phyloP scores from a whole-genome alignment of 2,113 vertebrate species.

The Chlamydotis undulata region DNA sequence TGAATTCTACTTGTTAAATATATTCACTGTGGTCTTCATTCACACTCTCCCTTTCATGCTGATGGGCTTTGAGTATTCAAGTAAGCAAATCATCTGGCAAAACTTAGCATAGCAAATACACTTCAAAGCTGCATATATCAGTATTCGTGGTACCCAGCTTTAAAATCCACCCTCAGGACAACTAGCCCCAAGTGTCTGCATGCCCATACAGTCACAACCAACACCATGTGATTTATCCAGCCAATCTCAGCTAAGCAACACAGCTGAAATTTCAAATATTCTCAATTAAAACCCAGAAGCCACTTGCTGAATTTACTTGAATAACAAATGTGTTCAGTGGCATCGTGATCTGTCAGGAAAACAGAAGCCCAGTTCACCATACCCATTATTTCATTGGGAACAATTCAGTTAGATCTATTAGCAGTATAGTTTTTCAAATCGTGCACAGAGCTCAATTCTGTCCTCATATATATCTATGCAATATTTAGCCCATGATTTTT shows the following conservation, averaged over 20 bases:
- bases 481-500: constrained; percentile 5
- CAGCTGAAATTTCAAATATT: constrained; percentile 8
- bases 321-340: not conserved
- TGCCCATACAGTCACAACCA: not conserved
- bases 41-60: not conserved
- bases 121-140: not conserved
- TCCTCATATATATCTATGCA: not conserved
- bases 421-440: not conserved
- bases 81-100: constrained; percentile 24
- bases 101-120: constrained; percentile 9
- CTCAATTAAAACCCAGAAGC: constrained; percentile 13
- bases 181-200: not conserved
- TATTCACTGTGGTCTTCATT: constrained; percentile 35
- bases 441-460: not conserved
- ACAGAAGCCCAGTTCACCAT: not conserved
- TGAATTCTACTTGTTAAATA: not conserved
- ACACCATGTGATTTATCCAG: not conserved
- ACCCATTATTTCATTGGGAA: not conserved
- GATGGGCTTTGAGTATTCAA: constrained; percentile 20
- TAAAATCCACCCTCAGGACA: not conserved
- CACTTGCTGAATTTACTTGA: constrained; percentile 6
- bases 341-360: not conserved
- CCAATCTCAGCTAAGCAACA: not conserved
- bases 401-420: not conserved
- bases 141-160: not conserved